phyloP scores from a whole-genome alignment of 2,888 invertebrate genomes.

The Chymomyza fuscimana region DNA sequence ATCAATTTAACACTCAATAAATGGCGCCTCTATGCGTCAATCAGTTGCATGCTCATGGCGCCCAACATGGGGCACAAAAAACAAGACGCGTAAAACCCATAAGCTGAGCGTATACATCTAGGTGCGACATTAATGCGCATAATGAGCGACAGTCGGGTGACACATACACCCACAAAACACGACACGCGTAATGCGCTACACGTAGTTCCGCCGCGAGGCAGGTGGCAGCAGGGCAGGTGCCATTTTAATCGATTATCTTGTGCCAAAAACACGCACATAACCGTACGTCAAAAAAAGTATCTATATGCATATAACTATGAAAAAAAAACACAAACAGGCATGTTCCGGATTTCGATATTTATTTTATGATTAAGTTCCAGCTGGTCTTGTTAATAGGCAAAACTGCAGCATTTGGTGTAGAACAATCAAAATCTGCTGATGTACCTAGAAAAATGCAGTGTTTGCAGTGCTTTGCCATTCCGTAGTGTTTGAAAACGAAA shows the following conservation, averaged over 20 bases:
- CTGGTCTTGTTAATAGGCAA: no score
- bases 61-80: slow-evolving; percentile 31
- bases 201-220: slow-evolving; percentile 10
- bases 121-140: slow-evolving; percentile 60
- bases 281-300: neutral
- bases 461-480: no score
- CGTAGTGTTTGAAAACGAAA: no score
- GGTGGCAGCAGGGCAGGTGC: slow-evolving; percentile 36
- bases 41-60: neutral
- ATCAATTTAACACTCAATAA: slow-evolving; percentile 3
- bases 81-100: neutral
- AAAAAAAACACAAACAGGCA: neutral
- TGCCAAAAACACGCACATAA: slow-evolving; percentile 15
- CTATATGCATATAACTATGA: neutral
- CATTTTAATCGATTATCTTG: slow-evolving; percentile 63
- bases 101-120: slow-evolving; percentile 15
- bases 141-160: slow-evolving; percentile 56
- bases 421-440: no score
- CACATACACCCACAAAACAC: neutral
- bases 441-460: no score
- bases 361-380: no score
- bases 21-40: neutral
- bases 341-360: no score
- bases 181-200: slow-evolving; percentile 23
- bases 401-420: no score